Evolutionary conservation across 1,140 invertebrate species (phyloP), one percentile per base, ranked within the genome.

Genomic region (Saccostrea glomerata): DNA sequence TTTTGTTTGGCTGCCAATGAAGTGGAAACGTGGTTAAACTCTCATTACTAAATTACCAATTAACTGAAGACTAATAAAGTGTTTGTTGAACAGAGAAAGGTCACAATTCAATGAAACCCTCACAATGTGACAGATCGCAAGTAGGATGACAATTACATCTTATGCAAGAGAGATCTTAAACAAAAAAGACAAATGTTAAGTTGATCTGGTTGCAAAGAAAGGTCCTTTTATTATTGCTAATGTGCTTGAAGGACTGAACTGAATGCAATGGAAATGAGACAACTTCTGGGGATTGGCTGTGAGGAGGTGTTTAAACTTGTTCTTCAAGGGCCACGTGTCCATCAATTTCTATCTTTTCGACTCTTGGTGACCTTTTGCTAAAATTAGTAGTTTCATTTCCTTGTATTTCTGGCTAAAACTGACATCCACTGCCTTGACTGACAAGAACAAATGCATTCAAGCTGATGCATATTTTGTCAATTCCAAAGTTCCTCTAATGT

Each of bases 51-150:
- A 25, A 15, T 30, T 77, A 13, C 70, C 15, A 30, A 36, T 30
- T 36, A 77, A 77, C 30, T 30, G 58, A 63, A n/a, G 58, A 63
- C n/a, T 63, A n/a, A 63, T 63, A 63, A 63, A 63, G 58, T 60
- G 58, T 60, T 60, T 60, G 58, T 60, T 20, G 3, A 17, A 60
- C 58, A 17, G 58, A 20, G 30, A 60, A 60, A 60, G 58, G 58
- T 63, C 58, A n/a, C 15, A n/a, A n/a, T 47, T 63, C 2, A 63
- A 17, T 17, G 15, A 63, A 15, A 17, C 58, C 5, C 58, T 20
- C 17, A 63, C 1, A 17, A 63, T 63, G 58, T 20, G 58, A 63
- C 58, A 6, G 58, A 73, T 73, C 66, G 11, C 30, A 77, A 36
- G 15, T 5, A 36, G 7, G 70, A 30, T 77, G 13, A 77, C 70